Evolutionary conservation across 2,888 invertebrate species (phyloP).

Genomic region (Dynastes grantii): DNA sequence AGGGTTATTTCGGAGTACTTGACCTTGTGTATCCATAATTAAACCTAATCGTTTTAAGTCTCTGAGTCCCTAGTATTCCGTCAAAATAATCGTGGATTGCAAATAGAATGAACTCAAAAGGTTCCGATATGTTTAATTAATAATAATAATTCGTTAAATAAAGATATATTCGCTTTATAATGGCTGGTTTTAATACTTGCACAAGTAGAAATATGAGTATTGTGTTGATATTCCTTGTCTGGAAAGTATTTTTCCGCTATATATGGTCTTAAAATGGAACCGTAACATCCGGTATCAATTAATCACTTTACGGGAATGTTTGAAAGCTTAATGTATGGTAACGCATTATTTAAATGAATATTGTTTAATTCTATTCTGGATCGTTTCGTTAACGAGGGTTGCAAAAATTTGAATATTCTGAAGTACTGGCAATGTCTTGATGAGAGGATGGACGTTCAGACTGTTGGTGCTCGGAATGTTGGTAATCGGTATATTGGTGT

Average conservation of each 20-base stretch:
- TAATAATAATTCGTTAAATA: no score
- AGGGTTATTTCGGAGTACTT: no score
- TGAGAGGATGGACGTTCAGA: neutral
- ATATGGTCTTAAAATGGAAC: neutral
- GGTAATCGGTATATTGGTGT: neutral
- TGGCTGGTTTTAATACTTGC: neutral
- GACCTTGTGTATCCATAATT: no score
- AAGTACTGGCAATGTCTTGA: neutral
- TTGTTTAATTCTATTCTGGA: neutral
- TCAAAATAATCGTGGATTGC: no score
- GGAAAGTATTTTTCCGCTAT: neutral
- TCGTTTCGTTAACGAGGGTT: neutral
- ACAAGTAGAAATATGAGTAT: neutral
- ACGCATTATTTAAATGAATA: neutral
- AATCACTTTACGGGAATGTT: neutral
- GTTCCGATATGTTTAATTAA: no score
- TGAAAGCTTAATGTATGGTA: neutral
- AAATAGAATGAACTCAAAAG: no score
- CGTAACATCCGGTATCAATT: neutral
- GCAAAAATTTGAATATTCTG: neutral
- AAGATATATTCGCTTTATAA: neutral
- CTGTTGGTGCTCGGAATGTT: neutral
- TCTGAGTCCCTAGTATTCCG: no score
- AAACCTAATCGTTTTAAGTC: no score
- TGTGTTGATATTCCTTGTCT: neutral